Conservation (phyloP, 2,797 vertebrate species). For the Dipus sagitta region DNA sequence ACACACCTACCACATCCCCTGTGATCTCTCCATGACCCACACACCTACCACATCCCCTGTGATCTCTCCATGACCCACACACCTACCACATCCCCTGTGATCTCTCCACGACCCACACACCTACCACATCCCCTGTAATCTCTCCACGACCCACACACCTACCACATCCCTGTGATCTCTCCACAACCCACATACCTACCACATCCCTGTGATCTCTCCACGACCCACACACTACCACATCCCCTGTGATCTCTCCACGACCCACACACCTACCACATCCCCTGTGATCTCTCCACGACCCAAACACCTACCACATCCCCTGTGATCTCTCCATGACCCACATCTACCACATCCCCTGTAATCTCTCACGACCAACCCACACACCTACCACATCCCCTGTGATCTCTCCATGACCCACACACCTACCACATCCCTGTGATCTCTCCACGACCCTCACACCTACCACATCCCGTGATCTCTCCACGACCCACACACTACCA, state of each 20-base stretch:
- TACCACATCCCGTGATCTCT: no score
- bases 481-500: no score
- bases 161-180: no score
- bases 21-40: no score
- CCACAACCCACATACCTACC: no score
- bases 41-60: neutral
- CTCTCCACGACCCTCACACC: neutral
- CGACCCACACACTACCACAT: rapidly evolving
- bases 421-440: neutral
- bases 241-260: no score
- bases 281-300: neutral
- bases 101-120: no score
- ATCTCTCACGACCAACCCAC: neutral
- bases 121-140: neutral
- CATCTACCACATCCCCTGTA: neutral
- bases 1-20: neutral
- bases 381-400: neutral
- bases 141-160: neutral
- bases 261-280: neutral
- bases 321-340: no score
- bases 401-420: no score
- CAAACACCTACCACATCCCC: rapidly evolving
- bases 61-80: neutral
- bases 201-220: neutral
- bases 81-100: rapidly evolving